Evolutionary conservation across 2,888 invertebrate genomes (phyloP), one percentile per base, ranked within the genome.

Genomic region (Petrolisthes cinctipes): DNA sequence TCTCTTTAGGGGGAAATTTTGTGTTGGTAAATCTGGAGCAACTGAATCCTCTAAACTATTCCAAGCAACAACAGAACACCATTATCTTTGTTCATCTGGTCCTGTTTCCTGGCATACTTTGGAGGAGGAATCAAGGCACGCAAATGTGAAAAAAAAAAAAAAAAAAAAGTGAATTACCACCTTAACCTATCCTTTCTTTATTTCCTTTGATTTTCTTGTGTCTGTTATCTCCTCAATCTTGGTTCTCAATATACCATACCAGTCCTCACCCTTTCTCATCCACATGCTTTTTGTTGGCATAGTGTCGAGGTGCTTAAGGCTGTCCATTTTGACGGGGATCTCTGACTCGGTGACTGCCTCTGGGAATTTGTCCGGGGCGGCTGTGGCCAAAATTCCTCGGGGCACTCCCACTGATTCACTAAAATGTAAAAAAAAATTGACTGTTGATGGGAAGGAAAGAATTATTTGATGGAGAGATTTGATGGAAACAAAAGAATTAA

Each of bases 181-280:
- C 61, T 17, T 11, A 11, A 9, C 61, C 61, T 61, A 17, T 17
- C 37, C 0, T 37, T 37, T 37, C 37, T 37, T 37, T 37, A 37
- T 37, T 37, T 37, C 37, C 37, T 37, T 37, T 37, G 37, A 37
- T 20, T 7, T 9, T 56, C 79, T 56, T 20, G 7, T 56, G 11
- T 54, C 20, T n/a, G 86, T 71, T 5, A 88, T 86, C 11, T 57
- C 73, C 61, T 86, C 84, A 75, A 88, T 87, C 90, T 84, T 93
- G 92, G 86, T 92, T 92, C 83, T 93, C 9, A 90, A 83, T 53
- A 88, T 89, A 23, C 83, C 61, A 66, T 84, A 78, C 87, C 87
- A 90, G 84, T 89, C 88, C 14, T 88, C 84, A n/a, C 86, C 86
- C 78, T 88, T 78, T 73, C 14, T 82, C 88, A 89, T 89, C 68